phyloP scores from a whole-genome alignment of 2,888 invertebrate species.

The Esperia sulphurella region DNA sequence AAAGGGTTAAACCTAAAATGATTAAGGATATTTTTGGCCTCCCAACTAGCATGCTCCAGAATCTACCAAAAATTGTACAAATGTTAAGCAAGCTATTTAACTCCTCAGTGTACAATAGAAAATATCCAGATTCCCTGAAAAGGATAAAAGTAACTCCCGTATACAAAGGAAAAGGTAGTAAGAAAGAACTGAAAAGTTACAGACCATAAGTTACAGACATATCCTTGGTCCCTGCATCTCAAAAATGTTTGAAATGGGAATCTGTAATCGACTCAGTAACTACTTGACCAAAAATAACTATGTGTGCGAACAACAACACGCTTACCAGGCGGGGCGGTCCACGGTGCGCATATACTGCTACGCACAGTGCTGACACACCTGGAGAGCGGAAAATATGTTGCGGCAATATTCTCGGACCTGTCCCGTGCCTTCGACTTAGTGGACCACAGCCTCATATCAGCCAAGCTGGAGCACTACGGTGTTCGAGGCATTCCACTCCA shows the following conservation, averaged over 20 bases:
- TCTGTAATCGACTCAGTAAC: too few species aligned
- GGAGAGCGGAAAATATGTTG: neutral
- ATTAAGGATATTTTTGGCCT: neutral
- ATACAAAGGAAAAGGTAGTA: too few species aligned
- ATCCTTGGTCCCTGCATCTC: constrained; percentile 1
- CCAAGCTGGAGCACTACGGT: neutral
- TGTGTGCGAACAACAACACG: neutral
- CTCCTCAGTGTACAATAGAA: neutral
- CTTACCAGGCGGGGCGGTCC: neutral
- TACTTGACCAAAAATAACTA: neutral
- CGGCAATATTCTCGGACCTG: neutral
- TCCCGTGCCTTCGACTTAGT: too few species aligned
- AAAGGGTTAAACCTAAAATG: neutral
- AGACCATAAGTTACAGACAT: too few species aligned
- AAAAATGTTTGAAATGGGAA: constrained; percentile 4
- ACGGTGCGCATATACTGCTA: too few species aligned
- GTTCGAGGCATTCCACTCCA: neutral
- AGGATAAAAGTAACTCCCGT: neutral
- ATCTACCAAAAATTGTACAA: neutral
- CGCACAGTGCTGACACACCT: neutral
- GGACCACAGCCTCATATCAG: neutral
- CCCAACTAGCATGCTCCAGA: neutral
- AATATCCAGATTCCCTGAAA: neutral
- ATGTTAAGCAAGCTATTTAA: neutral
- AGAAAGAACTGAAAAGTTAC: constrained; percentile 1